phyloP scores from a whole-genome alignment of 2,888 invertebrate genomes.

The Abrostola triplasia region DNA sequence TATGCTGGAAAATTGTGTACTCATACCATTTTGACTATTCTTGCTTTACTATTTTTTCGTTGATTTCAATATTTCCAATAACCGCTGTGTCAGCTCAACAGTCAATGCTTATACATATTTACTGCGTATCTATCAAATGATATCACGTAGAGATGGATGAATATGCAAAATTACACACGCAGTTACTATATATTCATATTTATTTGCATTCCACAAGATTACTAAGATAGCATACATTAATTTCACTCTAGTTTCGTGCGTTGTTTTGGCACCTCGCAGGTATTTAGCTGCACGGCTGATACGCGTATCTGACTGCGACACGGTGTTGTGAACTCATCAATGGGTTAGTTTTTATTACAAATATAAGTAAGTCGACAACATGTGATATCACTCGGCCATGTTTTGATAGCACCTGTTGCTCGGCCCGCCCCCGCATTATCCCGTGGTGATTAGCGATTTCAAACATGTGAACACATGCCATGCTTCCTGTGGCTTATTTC shows the following conservation, averaged over 20 bases:
- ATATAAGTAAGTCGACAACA: slow-evolving; percentile 29
- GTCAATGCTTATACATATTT: too few species aligned
- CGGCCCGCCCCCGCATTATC: slow-evolving; percentile 4
- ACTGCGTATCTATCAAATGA: too few species aligned
- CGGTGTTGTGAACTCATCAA: slow-evolving; percentile 43
- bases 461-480: slow-evolving; percentile 19
- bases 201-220: too few species aligned
- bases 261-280: neutral
- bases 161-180: too few species aligned
- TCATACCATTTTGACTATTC: too few species aligned
- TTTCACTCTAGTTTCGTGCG: neutral
- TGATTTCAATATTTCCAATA: too few species aligned
- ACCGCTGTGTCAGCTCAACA: too few species aligned
- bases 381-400: slow-evolving; percentile 38
- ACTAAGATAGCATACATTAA: too few species aligned
- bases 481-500: slow-evolving; percentile 33
- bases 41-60: too few species aligned
- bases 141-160: too few species aligned
- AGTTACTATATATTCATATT: too few species aligned
- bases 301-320: slow-evolving; percentile 11
- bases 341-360: slow-evolving; percentile 53
- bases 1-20: too few species aligned
- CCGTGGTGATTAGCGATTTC: slow-evolving; percentile 25
- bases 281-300: neutral
- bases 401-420: slow-evolving; percentile 45